phyloP scores from a whole-genome alignment of 2,888 invertebrate species.

The Rhabditoides inermis region DNA sequence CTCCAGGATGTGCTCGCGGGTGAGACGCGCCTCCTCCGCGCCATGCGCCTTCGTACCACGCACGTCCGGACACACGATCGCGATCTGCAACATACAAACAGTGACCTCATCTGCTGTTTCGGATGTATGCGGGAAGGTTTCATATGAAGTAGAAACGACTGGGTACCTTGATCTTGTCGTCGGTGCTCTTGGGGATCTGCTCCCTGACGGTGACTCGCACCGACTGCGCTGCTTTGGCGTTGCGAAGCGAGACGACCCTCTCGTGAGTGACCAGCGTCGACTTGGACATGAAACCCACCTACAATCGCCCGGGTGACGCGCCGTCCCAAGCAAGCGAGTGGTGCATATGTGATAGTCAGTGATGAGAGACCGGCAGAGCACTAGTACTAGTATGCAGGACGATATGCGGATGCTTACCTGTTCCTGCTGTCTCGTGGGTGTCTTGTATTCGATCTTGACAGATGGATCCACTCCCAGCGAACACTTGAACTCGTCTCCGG shows the following conservation, averaged over 20 bases:
- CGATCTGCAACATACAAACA: slow-evolving; percentile 12
- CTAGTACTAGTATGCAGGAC: too few species aligned
- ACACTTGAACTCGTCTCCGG: slow-evolving; percentile 55
- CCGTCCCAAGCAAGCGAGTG: too few species aligned
- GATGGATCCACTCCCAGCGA: slow-evolving; percentile 55
- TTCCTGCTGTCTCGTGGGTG: slow-evolving; percentile 49
- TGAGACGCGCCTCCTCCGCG: slow-evolving; percentile 35
- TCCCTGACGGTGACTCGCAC: slow-evolving; percentile 53
- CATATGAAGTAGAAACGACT: background rate
- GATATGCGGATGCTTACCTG: slow-evolving; percentile 19
- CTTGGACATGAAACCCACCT: slow-evolving; percentile 53
- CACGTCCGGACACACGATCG: slow-evolving; percentile 40
- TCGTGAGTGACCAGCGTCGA: slow-evolving; percentile 45
- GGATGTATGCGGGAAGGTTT: background rate
- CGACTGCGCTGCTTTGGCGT: slow-evolving; percentile 49
- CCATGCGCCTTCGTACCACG: slow-evolving; percentile 7
- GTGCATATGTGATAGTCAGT: too few species aligned
- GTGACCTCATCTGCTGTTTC: background rate
- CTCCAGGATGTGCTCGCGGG: slow-evolving; percentile 46
- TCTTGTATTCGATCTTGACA: slow-evolving; percentile 53
- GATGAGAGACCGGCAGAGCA: too few species aligned
- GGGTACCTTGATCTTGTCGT: slow-evolving; percentile 56
- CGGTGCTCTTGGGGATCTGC: slow-evolving; percentile 53
- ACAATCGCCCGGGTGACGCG: background rate
- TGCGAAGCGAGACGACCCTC: slow-evolving; percentile 52